Base-by-base conservation (phyloP, 2,113 vertebrate species). In the Pyxicephalus adspersus region DNA sequence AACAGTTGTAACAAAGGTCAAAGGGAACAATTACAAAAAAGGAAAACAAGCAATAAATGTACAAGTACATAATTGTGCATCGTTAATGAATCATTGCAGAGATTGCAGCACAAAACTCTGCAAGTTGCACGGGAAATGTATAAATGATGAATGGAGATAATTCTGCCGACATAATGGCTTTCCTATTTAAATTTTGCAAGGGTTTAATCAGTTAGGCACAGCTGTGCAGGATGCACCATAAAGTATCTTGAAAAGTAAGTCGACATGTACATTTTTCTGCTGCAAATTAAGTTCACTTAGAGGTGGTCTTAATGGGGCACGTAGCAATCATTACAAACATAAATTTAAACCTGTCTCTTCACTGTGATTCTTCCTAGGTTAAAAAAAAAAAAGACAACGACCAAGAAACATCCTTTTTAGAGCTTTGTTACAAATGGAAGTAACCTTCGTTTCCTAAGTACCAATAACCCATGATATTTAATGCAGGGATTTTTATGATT, bases 141-240 rank as follows among this genome's bases (percentile, higher is more conserved):
- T 85, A 60, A 77, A 83, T 93, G 93, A 94, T 92, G 86, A 92
- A 94, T 93, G 87, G 85, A 87, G 89, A 90, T 88, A 93, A 94
- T 92, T 92, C 88, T 91, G 92, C 87, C 91, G 90, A 87, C 83
- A 90, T 94, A 94, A 94, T 94, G 92, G 91, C 86, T 92, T 94
- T 94, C 93, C 93, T 94, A 94, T 94, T 94, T 92, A 94, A 94
- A 94, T 94, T 94, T 93, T 91, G 91, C 86, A 89, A 90, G 91
- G 89, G 92, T 94, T 93, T 94, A 94, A 94, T 94, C 92, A 92
- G 91, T 90, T 91, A 89, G 92, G 91, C 89, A 86, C 92, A 93
- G 92, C 92, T 93, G 93, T 89, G 91, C 91, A 89, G 89, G 91
- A 92, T 90, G 89, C 90, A 85, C 90, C 87, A 92, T 93, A 94